Evolutionary conservation across 2,113 vertebrate genomes (phyloP).

Genomic region (Willisornis vidua): DNA sequence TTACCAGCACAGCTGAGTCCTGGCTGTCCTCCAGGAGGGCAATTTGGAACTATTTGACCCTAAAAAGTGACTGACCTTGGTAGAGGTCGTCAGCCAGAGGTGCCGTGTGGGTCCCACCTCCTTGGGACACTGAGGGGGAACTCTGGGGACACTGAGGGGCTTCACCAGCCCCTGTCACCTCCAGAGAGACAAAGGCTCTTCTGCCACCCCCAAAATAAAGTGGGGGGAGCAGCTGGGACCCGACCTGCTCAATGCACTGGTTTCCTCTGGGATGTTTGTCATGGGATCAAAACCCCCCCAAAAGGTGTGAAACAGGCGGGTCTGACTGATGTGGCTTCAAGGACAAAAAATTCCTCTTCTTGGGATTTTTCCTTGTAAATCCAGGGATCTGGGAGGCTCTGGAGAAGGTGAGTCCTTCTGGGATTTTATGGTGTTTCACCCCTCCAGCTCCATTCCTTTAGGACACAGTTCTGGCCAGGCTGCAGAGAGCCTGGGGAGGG

Average conservation of each 20-base stretch:
- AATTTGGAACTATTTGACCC: neutral
- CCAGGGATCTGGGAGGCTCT: neutral
- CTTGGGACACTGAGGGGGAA: fast-evolving
- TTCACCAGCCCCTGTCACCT: neutral
- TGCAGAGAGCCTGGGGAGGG: fast-evolving
- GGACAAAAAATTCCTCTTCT: neutral
- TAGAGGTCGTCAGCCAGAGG: neutral
- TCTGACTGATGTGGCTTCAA: neutral
- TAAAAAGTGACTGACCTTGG: constrained; percentile 18
- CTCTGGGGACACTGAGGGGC: neutral
- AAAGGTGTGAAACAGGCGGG: fast-evolving
- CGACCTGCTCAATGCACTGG: fast-evolving
- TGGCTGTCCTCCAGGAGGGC: neutral
- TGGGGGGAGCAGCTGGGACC: neutral
- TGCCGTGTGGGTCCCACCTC: neutral
- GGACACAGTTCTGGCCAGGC: neutral
- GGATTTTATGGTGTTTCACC: neutral
- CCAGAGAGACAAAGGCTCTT: neutral
- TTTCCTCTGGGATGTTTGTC: neutral
- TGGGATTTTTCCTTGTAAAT: neutral
- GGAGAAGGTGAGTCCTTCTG: neutral
- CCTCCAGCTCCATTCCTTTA: neutral
- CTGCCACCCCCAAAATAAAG: fast-evolving
- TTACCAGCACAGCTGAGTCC: neutral
- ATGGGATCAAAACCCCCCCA: neutral